Conservation (phyloP, 2,113 vertebrate species). For the Pterocles orientalis region DNA sequence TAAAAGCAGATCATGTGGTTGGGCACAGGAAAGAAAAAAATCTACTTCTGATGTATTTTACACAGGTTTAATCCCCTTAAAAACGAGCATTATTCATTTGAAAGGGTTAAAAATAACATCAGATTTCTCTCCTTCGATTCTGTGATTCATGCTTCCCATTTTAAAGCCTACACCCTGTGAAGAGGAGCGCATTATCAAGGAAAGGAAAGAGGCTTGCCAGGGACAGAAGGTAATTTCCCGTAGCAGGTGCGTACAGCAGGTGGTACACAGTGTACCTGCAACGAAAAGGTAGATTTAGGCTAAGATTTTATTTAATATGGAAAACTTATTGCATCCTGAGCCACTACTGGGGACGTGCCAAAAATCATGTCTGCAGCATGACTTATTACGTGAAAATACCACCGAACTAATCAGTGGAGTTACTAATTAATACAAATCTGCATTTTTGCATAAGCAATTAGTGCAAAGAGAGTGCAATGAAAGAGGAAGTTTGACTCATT, state of each 20-base stretch:
- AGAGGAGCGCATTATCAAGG: slow-evolving; percentile 49
- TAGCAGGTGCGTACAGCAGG: slow-evolving; percentile 83
- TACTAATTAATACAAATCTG: slow-evolving; percentile 96
- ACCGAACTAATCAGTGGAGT: slow-evolving; percentile 89
- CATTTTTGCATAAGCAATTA: slow-evolving; percentile 97
- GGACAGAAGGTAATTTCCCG: slow-evolving; percentile 77
- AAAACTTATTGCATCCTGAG: slow-evolving; percentile 80
- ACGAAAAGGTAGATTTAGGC: slow-evolving; percentile 79
- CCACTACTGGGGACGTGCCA: slow-evolving; percentile 82
- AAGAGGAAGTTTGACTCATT: slow-evolving; percentile 86
- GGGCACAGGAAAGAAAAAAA: not conserved
- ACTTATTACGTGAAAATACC: slow-evolving; percentile 90
- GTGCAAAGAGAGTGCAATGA: slow-evolving; percentile 81
- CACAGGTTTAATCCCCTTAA: not conserved
- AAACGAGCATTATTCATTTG: not conserved
- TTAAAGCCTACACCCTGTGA: slow-evolving; percentile 50
- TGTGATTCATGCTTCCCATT: slow-evolving; percentile 49
- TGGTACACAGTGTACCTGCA: slow-evolving; percentile 79
- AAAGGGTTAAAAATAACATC: slow-evolving; percentile 42
- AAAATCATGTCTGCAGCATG: slow-evolving; percentile 84
- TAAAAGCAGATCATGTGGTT: not conserved
- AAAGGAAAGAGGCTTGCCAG: slow-evolving; percentile 70
- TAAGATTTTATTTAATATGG: slow-evolving; percentile 84
- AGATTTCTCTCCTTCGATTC: slow-evolving; percentile 4
- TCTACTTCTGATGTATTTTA: not conserved